Evolutionary conservation across 2,888 invertebrate genomes (phyloP), one percentile per base, ranked within the genome.

Genomic region (Dendrolimus pini): DNA sequence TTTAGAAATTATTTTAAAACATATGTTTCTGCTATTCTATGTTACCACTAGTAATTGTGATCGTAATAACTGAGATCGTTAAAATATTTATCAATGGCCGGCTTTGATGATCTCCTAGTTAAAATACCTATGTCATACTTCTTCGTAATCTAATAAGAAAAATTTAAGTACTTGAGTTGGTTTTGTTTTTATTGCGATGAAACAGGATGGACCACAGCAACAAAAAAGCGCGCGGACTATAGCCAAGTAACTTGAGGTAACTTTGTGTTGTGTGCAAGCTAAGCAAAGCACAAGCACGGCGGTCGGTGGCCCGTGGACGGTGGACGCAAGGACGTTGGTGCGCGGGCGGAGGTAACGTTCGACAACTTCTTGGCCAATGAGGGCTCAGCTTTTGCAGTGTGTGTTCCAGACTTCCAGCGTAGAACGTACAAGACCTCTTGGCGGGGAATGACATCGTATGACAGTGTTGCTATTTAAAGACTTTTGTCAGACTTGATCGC

Each of bases 271-370:
- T 41, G 57, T 59, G 47, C 53, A 66, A 68, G 65, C 65, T 64
- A 67, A 69, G 71, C 67, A 30, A 30, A 30, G 30, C 69, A 64
- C 63, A 65, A 69, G 70, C 71, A 71, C 74, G 68, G 79, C 85
- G 89, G 89, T 89, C 89, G 88, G 79, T 88, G 80, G 70, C 80
- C 73, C 72, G 72, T 71, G 30, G 75, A 74, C 82, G 89, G 72
- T 71, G 30, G 75, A 74, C 82, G 89, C 89, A 90, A 90, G 89
- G 89, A 89, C 89, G 89, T 89, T 83, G 83, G 80, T 83, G 89
- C 85, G 89, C 88, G 88, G 87, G 89, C 83, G 88, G 83, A 73
- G 76, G 80, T 69, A 73, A 67, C 72, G 72, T 72, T 73, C 77
- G 70, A 78, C 77, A 69, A 73, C 77, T 72, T 80, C 76, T 82